A percentile compares a stretch with the other conserved stretches of the same genome.
phyloP scores from a whole-genome alignment of 2,888 invertebrate species.

The Hetaerina titia region DNA sequence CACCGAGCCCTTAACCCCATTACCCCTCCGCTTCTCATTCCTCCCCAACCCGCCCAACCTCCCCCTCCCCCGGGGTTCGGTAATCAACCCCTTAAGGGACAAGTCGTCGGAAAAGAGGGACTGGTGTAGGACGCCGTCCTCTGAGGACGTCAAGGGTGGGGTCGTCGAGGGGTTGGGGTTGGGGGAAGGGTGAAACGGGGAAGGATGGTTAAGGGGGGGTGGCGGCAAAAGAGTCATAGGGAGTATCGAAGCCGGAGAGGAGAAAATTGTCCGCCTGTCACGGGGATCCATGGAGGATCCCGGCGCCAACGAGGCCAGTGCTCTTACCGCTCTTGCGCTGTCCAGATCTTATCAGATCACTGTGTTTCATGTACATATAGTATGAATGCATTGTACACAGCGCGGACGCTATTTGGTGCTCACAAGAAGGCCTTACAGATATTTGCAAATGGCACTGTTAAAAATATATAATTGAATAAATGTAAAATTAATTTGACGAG shows the following conservation, averaged over 20 bases:
- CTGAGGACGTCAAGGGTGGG: not conserved
- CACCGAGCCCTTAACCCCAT: constrained; percentile 5
- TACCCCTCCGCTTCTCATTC: not conserved
- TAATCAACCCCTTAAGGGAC: constrained; percentile 32
- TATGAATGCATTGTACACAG: too few species aligned
- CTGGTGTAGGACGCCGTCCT: not conserved
- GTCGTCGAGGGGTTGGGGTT: not conserved
- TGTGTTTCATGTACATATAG: too few species aligned
- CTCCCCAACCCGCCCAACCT: not conserved
- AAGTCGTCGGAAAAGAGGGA: not conserved
- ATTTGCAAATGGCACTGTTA: too few species aligned
- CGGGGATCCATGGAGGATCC: not conserved
- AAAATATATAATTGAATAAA: too few species aligned
- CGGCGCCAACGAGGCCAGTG: too few species aligned
- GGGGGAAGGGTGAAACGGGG: not conserved
- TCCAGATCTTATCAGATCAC: too few species aligned
- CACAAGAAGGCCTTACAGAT: too few species aligned
- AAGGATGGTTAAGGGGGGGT: not conserved
- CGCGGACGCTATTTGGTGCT: too few species aligned
- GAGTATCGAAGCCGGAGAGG: not conserved
- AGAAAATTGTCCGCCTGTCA: not conserved
- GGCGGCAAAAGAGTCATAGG: not conserved
- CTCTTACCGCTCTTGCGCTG: too few species aligned
- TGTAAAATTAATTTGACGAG: too few species aligned
- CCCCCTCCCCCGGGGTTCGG: not conserved